Evolutionary conservation across 2,888 invertebrate species (phyloP), one percentile per base, ranked within the genome.

Genomic region (Abrostola tripartita): DNA sequence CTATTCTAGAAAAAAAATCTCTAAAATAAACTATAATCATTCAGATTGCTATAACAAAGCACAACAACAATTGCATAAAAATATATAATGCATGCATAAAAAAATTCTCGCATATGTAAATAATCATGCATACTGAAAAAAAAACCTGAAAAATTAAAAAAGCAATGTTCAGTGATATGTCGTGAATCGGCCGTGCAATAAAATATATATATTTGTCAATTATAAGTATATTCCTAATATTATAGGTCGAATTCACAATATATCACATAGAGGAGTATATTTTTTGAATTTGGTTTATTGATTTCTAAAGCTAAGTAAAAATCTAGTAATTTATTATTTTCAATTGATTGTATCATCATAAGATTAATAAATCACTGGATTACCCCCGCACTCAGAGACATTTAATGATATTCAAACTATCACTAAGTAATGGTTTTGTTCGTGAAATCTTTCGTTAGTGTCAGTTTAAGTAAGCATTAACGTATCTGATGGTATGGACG

Each of bases 171-270:
- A 41, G 70, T 84, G 86, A 86, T 68, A 81, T 80, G 73, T 83
- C 79, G 85, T 87, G 88, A 87, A 84, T 81, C 64, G 76, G 86
- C 85, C 79, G 85, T 87, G 87, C 85, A 65, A 62, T 58, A 71
- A 63, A 70, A 67, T 60, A 65, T 54, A 69, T 52, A 64, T 53
- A 61, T 61, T 62, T 41, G 40, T 42, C 6, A n/a, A 44, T 1
- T 14, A 49, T 61, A 24, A 6, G 50, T 49, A 55, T 56, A 7
- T 7, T 37, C 41, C 52, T 41, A 58, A 36, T 0, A 14, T 14
- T 54, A 36, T 37, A 9, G 68, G 65, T 62, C 78, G 63, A 62
- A 72, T 74, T 79, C 77, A 79, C 81, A 79, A 79, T 44, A 79
- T 77, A 74, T 75, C 71, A 76, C 67, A 52, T 68, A 54, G 66